phyloP scores from a whole-genome alignment of 92 coral and sea anemone genomes.

The Phymanthus crucifer region DNA sequence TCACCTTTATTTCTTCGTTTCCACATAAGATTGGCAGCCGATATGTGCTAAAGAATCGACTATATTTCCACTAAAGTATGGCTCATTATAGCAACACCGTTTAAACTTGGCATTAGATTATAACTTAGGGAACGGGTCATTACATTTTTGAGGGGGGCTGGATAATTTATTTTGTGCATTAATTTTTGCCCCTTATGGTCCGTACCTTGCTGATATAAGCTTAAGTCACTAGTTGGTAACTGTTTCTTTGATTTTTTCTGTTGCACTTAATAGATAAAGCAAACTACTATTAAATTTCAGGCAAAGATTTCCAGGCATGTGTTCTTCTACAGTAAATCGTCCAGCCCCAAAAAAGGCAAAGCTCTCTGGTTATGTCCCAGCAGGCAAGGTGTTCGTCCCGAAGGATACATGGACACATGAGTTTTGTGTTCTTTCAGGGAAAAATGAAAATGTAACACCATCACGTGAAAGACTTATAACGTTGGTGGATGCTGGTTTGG shows the following conservation, averaged over 20 bases:
- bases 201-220: no score
- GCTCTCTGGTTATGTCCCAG: slow-evolving; percentile 37
- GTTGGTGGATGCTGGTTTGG: slow-evolving; percentile 29
- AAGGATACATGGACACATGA: slow-evolving; percentile 44
- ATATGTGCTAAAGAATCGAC: not conserved
- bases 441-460: slow-evolving; percentile 11
- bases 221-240: not conserved
- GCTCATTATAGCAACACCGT: no score
- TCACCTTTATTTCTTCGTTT: not conserved
- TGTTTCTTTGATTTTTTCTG: not conserved
- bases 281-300: slow-evolving; percentile 16
- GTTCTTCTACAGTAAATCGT: slow-evolving; percentile 21
- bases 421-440: slow-evolving; percentile 33
- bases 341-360: slow-evolving; percentile 23
- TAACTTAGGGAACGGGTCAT: no score
- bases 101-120: no score
- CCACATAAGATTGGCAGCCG: not conserved
- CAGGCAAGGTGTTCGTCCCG: slow-evolving; percentile 17
- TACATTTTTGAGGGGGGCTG: no score
- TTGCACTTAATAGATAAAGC: not conserved
- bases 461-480: slow-evolving; percentile 11
- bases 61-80: not conserved
- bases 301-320: slow-evolving; percentile 38
- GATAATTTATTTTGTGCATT: no score
- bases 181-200: no score